These are phyloP conservation scores for Zaprionus obscuricornis DNA, from an alignment of 2,888 invertebrate genomes.

Conservation along the genomic window DNA sequence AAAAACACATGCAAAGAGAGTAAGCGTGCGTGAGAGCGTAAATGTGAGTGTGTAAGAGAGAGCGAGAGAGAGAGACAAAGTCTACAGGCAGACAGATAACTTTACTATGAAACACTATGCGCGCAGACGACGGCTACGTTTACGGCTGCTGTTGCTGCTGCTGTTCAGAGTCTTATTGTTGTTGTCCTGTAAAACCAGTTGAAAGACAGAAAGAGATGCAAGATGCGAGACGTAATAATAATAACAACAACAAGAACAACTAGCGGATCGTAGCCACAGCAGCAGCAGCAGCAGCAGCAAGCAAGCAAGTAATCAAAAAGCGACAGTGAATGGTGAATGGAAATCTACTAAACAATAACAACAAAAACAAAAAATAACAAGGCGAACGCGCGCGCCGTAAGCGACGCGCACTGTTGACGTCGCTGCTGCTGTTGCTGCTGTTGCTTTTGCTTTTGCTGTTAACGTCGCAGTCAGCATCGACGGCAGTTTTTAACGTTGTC, in stretches of 20 bases:
- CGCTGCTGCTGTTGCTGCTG: slow-evolving; percentile 5
- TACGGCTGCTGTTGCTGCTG: too few relatives aligned
- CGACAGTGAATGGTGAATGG: slow-evolving; percentile 80
- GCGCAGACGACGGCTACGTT: too few relatives aligned
- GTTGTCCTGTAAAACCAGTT: slow-evolving; percentile 76
- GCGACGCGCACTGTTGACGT: slow-evolving; percentile 2
- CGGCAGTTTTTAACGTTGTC: slow-evolving; percentile 20
- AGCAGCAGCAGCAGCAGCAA: slow-evolving; percentile 8
- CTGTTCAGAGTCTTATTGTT: slow-evolving; percentile 16
- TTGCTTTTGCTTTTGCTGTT: slow-evolving; percentile 9
- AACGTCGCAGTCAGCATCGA: slow-evolving; percentile 17
- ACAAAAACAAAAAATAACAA: slow-evolving; percentile 6
- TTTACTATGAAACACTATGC: too few relatives aligned
- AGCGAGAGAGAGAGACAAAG: too few relatives aligned
- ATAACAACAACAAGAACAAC: slow-evolving; percentile 12
- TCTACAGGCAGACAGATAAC: too few relatives aligned
- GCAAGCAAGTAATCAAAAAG: slow-evolving; percentile 60
- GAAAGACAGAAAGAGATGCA: slow-evolving; percentile 36
- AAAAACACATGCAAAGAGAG: too few relatives aligned
- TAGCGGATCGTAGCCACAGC: slow-evolving; percentile 23
- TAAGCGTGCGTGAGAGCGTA: too few relatives aligned
- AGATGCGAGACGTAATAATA: slow-evolving; percentile 11
- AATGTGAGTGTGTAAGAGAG: too few relatives aligned
- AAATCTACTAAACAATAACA: slow-evolving; percentile 71
- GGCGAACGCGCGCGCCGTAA: not conserved